Evolutionary conservation across 92 coral and sea anemone genomes (phyloP), one percentile per base, ranked within the genome.

Genomic region (Siderastrea radians): DNA sequence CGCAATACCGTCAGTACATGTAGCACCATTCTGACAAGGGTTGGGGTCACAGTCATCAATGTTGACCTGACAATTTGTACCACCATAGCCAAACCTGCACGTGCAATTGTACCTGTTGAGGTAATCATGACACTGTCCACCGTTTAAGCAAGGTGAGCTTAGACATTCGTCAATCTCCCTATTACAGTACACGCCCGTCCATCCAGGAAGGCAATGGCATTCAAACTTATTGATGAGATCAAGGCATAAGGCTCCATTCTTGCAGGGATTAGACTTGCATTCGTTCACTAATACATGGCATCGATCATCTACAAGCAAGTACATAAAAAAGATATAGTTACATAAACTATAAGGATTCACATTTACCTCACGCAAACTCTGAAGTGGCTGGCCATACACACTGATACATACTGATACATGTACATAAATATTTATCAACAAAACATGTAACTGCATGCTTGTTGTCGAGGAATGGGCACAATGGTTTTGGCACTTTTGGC

Each of bases 111-210:
- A 93, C 15, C 50, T 62, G 58, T 72, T 87, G 17, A 74, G n/a
- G 45, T 16, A 43, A 58, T 95, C 89, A 65, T 82, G 87, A 57
- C 98, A 95, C 77, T 95, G 98, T 14, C 98, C 98, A 14, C 92
- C 91, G 79, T 95, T 86, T 49, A 62, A 53, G 80, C 98, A 95
- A 1, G 96, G 96, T 6, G 1, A 3, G 69, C 84, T 85, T 48
- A 1, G 8, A 55, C 89, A 85, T 85, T 85, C 89, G 67, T 85
- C 77, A 6, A 77, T 85, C 3, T 66, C 68, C 1, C 0, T 8
- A 3, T 85, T 45, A 57, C 89, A 85, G 2, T 1, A 1, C 16
- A 6, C 43, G 57, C 89, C 89, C 4, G 89, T 85, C 57, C 60
- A 77, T n/a, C 89, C 89, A 76, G 43, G 11, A 3, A 0, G 1